Evolutionary conservation across 2,888 invertebrate species (phyloP).

Genomic region (Clivina fossor): DNA sequence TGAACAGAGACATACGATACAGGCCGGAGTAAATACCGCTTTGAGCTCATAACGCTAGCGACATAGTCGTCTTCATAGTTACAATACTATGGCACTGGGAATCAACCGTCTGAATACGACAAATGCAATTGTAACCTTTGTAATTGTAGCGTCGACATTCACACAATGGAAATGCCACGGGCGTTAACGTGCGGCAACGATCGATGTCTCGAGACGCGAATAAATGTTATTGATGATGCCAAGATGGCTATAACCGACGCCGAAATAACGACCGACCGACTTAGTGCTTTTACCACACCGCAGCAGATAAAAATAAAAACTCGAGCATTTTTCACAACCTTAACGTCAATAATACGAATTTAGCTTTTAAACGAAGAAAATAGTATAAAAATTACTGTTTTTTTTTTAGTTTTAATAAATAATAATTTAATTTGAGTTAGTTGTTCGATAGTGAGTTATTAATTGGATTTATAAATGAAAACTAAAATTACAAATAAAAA

Average conservation of each 20-base stretch:
- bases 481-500: too few species aligned
- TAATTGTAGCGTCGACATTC: slow-evolving; percentile 34
- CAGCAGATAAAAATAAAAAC: too few species aligned
- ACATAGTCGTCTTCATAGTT: neutral
- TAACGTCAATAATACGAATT: too few species aligned
- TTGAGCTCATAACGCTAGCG: slow-evolving; percentile 20
- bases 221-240: slow-evolving; percentile 29
- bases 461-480: too few species aligned
- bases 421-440: too few species aligned
- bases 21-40: slow-evolving; percentile 24
- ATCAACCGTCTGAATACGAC: slow-evolving; percentile 24
- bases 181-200: slow-evolving; percentile 21
- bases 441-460: too few species aligned
- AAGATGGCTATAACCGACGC: slow-evolving; percentile 2
- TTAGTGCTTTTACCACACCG: too few species aligned
- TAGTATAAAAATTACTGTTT: too few species aligned
- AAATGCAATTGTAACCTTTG: slow-evolving; percentile 32
- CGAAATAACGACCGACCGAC: too few species aligned
- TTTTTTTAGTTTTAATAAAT: too few species aligned
- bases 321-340: too few species aligned
- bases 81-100: slow-evolving; percentile 4
- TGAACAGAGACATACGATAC: slow-evolving; percentile 38
- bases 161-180: slow-evolving; percentile 34
- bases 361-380: too few species aligned
- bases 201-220: slow-evolving; percentile 29